Evolutionary conservation across 2,797 vertebrate genomes (phyloP).

Genomic region (Phrynocephalus vlangalii): DNA sequence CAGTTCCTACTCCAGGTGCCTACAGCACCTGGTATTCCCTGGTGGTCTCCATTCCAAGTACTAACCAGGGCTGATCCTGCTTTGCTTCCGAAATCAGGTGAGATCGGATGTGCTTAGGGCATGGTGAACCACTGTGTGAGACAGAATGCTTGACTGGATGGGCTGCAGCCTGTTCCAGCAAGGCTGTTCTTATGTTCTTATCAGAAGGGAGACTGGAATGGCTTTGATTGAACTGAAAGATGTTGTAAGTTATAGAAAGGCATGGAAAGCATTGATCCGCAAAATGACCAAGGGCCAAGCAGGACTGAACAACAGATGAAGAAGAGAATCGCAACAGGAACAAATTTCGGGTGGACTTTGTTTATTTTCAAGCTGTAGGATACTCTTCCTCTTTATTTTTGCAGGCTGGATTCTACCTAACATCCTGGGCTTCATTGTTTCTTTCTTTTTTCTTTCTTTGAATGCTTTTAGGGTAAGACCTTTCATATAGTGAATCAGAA

Average conservation of each 20-base stretch:
- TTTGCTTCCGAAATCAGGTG: too few relatives aligned
- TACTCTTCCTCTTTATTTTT: background rate
- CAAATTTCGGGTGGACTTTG: background rate
- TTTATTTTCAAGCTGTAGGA: background rate
- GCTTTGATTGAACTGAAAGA: too few relatives aligned
- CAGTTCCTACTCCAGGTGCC: too few relatives aligned
- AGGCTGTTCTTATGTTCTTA: too few relatives aligned
- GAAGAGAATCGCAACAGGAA: background rate
- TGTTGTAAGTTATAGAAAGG: background rate
- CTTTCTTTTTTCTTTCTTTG: background rate
- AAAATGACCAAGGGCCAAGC: too few relatives aligned
- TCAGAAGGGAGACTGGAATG: too few relatives aligned
- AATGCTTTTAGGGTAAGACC: background rate
- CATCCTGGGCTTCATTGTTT: background rate
- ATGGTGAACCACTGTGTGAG: too few relatives aligned
- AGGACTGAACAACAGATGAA: too few relatives aligned
- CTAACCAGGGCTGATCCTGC: too few relatives aligned
- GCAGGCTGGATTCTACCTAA: background rate
- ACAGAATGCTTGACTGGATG: background rate
- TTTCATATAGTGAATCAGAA: conserved; percentile 13
- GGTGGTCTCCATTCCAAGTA: too few relatives aligned
- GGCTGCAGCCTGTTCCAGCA: background rate
- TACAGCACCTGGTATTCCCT: too few relatives aligned
- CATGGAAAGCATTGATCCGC: background rate
- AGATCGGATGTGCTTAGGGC: too few relatives aligned